Evolutionary conservation across 2,888 invertebrate genomes (phyloP), one percentile per base, ranked within the genome.

Genomic region (Agapetus fuscipes): DNA sequence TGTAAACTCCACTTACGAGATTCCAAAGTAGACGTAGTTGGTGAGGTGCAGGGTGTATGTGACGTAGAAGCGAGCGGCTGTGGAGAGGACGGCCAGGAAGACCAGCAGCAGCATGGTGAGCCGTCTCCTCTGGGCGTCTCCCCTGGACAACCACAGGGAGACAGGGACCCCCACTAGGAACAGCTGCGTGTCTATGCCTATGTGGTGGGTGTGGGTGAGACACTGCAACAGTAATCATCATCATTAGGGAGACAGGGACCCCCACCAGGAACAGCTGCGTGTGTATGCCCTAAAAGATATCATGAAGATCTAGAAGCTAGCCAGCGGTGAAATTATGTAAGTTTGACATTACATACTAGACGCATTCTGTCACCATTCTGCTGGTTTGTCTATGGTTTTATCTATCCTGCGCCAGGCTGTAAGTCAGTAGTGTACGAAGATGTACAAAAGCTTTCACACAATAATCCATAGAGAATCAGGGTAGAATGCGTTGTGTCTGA

Each of bases 261-360:
- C 80, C 76, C 12, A 74, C 51, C 1, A 72, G 62, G 53, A 80
- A 81, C 14, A 81, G 56, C 57, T 81, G 78, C 1, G 78, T 80
- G 51, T 81, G 81, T 45, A 81, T 81, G 24, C 80, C 80, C 34
- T n/a, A n/a, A n/a, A n/a, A n/a, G n/a, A n/a, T n/a, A n/a, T n/a
- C n/a, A n/a, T n/a, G n/a, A n/a, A n/a, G n/a, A n/a, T n/a, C n/a
- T n/a, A n/a, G n/a, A n/a, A n/a, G n/a, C n/a, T n/a, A n/a, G n/a
- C n/a, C n/a, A n/a, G n/a, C n/a, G n/a, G n/a, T n/a, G n/a, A n/a
- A n/a, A n/a, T n/a, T n/a, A n/a, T n/a, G n/a, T n/a, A n/a, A n/a
- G n/a, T n/a, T n/a, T n/a, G n/a, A n/a, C n/a, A n/a, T n/a, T n/a
- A n/a, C n/a, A n/a, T n/a, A n/a, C n/a, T n/a, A n/a, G n/a, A n/a